Evolutionary conservation across 2,797 vertebrate genomes (phyloP), one percentile per base, ranked within the genome.

Genomic region (Oryzias dopingdopingensis): DNA sequence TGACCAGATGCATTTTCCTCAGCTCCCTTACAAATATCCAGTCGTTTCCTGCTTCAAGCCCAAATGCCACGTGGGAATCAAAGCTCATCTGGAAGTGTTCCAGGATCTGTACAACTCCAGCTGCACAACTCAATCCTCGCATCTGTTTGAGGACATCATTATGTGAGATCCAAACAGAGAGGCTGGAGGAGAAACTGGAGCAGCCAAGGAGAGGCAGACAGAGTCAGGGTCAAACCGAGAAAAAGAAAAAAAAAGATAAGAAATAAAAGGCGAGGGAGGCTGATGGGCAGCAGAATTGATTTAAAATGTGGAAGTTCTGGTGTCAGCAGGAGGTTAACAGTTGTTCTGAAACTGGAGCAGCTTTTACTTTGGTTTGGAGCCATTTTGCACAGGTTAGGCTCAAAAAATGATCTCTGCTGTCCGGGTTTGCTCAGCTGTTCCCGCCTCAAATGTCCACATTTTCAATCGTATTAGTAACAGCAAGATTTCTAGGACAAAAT

Each of bases 271-370:
- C 13, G 56, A 37, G 16, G 42, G 41, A 59, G 23, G 41, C 49
- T 70, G 71, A 68, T 72, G 72, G 72, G 56, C 46, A 20, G 8
- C 37, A 41, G 49, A 69, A 72, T 56, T 16, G 59, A 72, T 77
- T 74, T 48, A 68, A 66, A 65, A 74, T 70, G 62, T 63, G 49
- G 65, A 20, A 15, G 49, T 52, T 59, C 52, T 32, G 20, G 45
- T 63, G 69, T 63, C 44, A 62, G 53, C 26, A 15, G 60, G 55
- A 77, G 79, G 79, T 76, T 76, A 79, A 73, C 54, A 64, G 66
- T 59, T 62, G 63, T 52, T 79, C 52, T 65, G 29, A 72, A 61
- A 74, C 57, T 46, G 37, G 45, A 57, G 32, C 14, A 1, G 41
- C 48, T 17, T 3, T 52, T 14, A 5, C 16, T 49, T 6, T 62